Percentiles rank a stretch among this genome's conserved stretches.
Evolutionary conservation across 2,888 invertebrate genomes (phyloP).

Genomic region (Arrhopalites spinosus): DNA sequence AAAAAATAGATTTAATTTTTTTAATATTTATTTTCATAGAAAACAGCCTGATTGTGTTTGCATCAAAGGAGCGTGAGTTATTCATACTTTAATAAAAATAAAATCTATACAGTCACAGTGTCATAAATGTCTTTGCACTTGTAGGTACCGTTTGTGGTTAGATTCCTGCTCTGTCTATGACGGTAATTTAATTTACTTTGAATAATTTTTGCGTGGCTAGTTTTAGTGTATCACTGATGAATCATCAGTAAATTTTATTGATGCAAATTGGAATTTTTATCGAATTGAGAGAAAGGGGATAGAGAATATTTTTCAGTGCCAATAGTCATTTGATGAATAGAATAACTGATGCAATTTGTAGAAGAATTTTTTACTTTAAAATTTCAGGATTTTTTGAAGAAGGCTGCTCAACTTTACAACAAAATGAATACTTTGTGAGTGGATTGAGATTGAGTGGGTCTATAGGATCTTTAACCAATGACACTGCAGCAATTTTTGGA

Average conservation of each 20-base stretch:
- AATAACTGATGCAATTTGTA: neutral
- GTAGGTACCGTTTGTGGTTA: constrained; percentile 16
- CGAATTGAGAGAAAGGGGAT: too few relatives aligned
- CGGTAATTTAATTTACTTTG: too few relatives aligned
- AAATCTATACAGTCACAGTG: too few relatives aligned
- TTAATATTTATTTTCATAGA: constrained; percentile 28
- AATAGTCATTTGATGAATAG: neutral
- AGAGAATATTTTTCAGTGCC: neutral
- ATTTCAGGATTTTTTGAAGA: constrained; percentile 16
- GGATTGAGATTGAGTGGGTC: constrained; percentile 22
- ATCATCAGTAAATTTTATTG: too few relatives aligned
- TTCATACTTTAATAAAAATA: neutral
- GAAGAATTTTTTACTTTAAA: neutral
- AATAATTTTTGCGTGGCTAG: too few relatives aligned
- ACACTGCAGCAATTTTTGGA: constrained; percentile 17
- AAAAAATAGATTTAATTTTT: neutral
- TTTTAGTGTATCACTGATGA: too few relatives aligned
- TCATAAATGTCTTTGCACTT: too few relatives aligned
- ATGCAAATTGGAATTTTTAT: too few relatives aligned
- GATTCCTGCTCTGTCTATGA: constrained; percentile 23
- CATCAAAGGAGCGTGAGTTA: constrained; percentile 31
- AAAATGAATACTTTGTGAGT: constrained; percentile 13
- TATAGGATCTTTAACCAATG: constrained; percentile 11
- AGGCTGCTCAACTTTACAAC: constrained; percentile 23
- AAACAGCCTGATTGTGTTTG: constrained; percentile 25